Evolutionary conservation across 2,113 vertebrate species (phyloP).

Genomic region (Oreochromis tanganicae): DNA sequence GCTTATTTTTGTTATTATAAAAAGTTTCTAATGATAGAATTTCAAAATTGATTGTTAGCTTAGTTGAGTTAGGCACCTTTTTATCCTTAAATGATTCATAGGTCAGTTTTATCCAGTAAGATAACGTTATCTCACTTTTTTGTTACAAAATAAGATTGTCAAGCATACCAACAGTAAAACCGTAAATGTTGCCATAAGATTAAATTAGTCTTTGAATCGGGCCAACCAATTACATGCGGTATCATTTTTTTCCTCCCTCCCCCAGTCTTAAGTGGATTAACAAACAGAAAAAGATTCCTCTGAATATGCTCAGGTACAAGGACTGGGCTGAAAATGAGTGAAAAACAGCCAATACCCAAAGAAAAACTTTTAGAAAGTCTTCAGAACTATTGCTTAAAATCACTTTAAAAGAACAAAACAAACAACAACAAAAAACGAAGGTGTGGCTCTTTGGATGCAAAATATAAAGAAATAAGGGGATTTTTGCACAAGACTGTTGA

Average conservation of each 20-base stretch:
- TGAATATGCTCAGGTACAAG: background rate
- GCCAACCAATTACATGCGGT: background rate
- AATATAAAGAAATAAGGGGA: background rate
- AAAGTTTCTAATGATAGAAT: no score
- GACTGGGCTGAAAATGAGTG: background rate
- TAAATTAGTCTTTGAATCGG: background rate
- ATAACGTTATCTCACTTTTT: background rate
- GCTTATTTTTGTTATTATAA: background rate
- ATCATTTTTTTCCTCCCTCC: background rate
- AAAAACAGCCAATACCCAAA: background rate
- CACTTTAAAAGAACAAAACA: background rate
- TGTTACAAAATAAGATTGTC: background rate
- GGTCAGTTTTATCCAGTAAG: background rate
- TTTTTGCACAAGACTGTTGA: background rate
- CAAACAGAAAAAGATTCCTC: background rate
- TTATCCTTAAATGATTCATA: background rate
- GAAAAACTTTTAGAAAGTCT: background rate
- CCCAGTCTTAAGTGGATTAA: background rate
- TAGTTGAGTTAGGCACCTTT: background rate
- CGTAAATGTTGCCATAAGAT: background rate
- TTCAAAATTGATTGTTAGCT: background rate
- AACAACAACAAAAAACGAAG: no score
- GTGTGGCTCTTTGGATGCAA: background rate
- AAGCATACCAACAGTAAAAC: background rate
- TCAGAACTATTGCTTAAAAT: background rate